Evolutionary conservation across 2,888 invertebrate genomes (phyloP).

Genomic region (Cordilura impudica): DNA sequence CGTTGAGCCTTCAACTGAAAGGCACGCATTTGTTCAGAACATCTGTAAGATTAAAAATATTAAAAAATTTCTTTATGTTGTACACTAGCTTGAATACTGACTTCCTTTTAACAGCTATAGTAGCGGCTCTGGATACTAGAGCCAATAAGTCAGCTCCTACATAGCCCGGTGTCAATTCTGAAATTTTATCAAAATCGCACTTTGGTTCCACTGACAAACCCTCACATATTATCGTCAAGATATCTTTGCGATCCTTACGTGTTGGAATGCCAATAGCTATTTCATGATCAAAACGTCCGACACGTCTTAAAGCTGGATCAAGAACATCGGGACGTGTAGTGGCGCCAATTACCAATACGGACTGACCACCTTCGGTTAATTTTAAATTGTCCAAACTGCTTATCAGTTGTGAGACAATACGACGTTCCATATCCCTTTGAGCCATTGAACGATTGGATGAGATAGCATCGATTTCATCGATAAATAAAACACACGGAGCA

Average conservation of each 20-base stretch:
- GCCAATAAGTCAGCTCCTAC: conserved; percentile 96
- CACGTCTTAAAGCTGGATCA: conserved; percentile 93
- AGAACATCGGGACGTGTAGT: conserved; percentile 95
- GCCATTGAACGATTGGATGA: conserved; percentile 93
- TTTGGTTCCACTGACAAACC: conserved; percentile 84
- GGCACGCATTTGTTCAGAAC: conserved; percentile 72
- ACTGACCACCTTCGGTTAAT: conserved; percentile 74
- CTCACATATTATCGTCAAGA: conserved; percentile 85
- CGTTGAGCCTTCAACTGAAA: conserved; percentile 70
- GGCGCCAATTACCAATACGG: conserved; percentile 91
- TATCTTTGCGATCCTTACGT: conserved; percentile 87
- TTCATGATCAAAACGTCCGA: conserved; percentile 96
- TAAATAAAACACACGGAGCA: conserved; percentile 91
- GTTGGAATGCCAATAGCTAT: conserved; percentile 96
- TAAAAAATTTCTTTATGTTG: background rate
- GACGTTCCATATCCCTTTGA: conserved; percentile 96
- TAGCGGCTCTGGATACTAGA: conserved; percentile 91
- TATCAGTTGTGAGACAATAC: conserved; percentile 95
- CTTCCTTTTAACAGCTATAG: conserved; percentile 88
- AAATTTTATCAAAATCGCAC: conserved; percentile 86
- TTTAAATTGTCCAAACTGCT: conserved; percentile 88
- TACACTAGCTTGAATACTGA: conserved; percentile 46
- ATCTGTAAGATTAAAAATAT: conserved; percentile 64
- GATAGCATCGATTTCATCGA: conserved; percentile 98
- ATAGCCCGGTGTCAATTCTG: conserved; percentile 94